These are phyloP conservation scores for Petrolisthes cinctipes DNA, from an alignment of 2,888 invertebrate genomes.

Conservation along the genomic window DNA sequence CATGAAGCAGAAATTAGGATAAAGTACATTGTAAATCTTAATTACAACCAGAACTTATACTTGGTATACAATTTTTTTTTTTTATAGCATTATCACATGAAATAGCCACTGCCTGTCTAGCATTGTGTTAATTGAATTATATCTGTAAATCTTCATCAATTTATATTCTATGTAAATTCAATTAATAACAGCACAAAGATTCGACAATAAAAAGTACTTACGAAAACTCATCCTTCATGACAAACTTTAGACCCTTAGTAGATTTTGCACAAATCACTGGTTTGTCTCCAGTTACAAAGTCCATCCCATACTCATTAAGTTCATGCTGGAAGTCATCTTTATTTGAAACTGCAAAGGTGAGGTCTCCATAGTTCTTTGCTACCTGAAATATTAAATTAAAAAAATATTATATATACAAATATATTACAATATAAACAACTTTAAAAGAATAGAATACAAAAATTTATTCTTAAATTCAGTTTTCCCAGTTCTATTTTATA, in stretches of 20 bases:
- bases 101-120: too few species aligned
- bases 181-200: too few species aligned
- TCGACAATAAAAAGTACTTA: constrained; percentile 24
- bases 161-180: too few species aligned
- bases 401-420: too few species aligned
- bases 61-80: neutral
- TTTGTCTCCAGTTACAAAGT: constrained; percentile 87
- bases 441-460: neutral
- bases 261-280: constrained; percentile 89
- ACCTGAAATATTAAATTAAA: constrained; percentile 70
- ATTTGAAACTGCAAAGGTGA: constrained; percentile 90
- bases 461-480: neutral
- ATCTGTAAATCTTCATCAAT: too few species aligned
- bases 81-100: neutral
- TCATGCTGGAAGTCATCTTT: constrained; percentile 95
- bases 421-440: too few species aligned
- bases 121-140: too few species aligned
- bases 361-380: constrained; percentile 79
- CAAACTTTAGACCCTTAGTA: constrained; percentile 87
- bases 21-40: too few species aligned
- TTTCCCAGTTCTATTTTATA: neutral
- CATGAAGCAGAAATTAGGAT: too few species aligned
- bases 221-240: constrained; percentile 88
- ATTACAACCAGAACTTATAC: too few species aligned
- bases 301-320: constrained; percentile 92